Evolutionary conservation across 2,113 vertebrate species (phyloP).

Genomic region (Gobius niger): DNA sequence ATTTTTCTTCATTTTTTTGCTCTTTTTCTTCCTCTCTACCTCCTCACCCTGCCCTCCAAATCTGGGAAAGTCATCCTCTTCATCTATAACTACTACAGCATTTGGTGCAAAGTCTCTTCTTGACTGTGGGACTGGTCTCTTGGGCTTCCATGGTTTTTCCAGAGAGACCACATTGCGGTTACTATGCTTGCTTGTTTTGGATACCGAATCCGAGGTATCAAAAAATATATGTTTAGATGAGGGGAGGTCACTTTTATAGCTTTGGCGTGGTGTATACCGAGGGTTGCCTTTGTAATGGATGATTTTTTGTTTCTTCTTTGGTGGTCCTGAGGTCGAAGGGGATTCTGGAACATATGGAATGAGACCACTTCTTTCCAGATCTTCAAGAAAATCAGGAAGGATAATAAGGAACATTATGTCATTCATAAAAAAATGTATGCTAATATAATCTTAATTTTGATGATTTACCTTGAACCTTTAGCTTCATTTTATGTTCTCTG

Average conservation of each 20-base stretch:
- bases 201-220: not conserved
- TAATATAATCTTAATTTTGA: not conserved
- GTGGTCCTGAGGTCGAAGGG: conserved; percentile 35
- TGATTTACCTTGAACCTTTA: conserved; percentile 60
- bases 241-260: conserved; percentile 24
- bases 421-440: no score
- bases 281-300: conserved; percentile 22
- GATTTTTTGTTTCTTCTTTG: conserved; percentile 68
- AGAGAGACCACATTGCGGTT: conserved; percentile 21
- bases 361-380: conserved; percentile 50
- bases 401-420: no score
- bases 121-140: conserved; percentile 54
- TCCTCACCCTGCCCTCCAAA: conserved; percentile 30
- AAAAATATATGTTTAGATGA: conserved; percentile 49
- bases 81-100: conserved; percentile 16
- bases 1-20: conserved; percentile 20
- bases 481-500: conserved; percentile 31
- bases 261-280: conserved; percentile 13
- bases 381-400: conserved; percentile 43
- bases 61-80: conserved; percentile 63
- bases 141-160: conserved; percentile 68
- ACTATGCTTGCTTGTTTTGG: conserved; percentile 33
- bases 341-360: conserved; percentile 5
- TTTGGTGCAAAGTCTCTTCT: conserved; percentile 10
- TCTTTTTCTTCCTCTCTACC: conserved; percentile 8